phyloP scores from a whole-genome alignment of 2,888 invertebrate genomes.

The Standfussiana lucernea region DNA sequence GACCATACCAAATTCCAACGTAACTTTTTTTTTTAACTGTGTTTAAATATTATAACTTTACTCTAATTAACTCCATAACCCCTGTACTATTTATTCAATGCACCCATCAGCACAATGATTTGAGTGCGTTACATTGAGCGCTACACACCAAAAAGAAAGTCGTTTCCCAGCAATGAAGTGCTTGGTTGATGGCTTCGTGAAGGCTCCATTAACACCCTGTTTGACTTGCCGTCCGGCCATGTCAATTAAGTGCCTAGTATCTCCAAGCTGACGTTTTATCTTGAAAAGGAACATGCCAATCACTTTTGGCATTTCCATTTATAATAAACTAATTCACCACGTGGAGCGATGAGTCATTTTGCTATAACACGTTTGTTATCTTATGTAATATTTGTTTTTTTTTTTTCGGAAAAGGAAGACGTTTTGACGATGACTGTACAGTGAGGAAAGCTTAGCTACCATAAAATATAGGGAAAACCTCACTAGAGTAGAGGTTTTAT shows the following conservation, averaged over 20 bases:
- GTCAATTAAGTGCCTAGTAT: neutral
- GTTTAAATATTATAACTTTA: neutral
- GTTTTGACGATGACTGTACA: neutral
- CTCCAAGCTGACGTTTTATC: constrained; percentile 19
- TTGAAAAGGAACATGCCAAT: constrained; percentile 33
- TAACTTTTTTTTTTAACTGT: neutral
- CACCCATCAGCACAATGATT: neutral
- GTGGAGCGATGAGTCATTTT: constrained; percentile 35
- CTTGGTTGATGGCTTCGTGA: neutral
- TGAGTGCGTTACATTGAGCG: neutral
- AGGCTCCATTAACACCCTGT: neutral
- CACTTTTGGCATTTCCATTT: neutral
- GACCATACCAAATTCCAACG: neutral
- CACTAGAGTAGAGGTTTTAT: neutral
- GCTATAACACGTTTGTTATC: neutral
- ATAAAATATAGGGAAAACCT: constrained; percentile 38
- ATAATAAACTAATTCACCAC: neutral
- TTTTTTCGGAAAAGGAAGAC: neutral
- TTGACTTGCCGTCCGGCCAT: neutral
- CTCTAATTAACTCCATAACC: neutral
- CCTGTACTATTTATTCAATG: neutral
- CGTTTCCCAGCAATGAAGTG: neutral
- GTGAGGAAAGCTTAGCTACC: neutral
- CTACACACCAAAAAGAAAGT: neutral
- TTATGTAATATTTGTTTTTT: neutral